Evolutionary conservation across 2,113 vertebrate species (phyloP).

Genomic region (Leucopternis melanops): DNA sequence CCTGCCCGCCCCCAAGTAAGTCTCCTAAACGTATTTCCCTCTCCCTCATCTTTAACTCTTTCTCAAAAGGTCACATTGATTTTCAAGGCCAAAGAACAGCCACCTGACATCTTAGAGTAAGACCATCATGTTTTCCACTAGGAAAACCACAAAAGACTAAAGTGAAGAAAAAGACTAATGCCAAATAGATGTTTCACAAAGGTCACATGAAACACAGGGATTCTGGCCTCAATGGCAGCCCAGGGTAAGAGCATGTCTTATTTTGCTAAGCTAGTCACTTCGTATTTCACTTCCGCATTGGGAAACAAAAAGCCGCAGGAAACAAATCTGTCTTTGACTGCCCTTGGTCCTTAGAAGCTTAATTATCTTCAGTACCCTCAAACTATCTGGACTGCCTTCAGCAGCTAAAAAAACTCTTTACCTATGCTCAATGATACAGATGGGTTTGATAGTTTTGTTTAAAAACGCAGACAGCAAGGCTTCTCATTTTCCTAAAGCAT

Average conservation of each 20-base stretch:
- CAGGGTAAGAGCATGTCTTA: neutral
- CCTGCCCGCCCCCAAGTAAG: neutral
- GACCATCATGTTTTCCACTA: neutral
- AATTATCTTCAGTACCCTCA: neutral
- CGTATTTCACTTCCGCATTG: neutral
- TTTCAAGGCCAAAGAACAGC: conserved; percentile 4
- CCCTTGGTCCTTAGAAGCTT: neutral
- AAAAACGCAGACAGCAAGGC: neutral
- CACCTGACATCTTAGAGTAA: neutral
- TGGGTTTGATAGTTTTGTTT: neutral
- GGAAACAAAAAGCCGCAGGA: neutral
- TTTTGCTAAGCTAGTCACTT: neutral
- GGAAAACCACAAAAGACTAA: neutral
- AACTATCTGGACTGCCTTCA: neutral
- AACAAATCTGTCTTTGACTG: neutral
- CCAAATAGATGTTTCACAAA: neutral
- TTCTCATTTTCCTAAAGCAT: neutral
- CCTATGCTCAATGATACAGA: neutral
- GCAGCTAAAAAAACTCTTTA: neutral
- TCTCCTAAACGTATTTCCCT: neutral
- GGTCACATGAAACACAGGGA: neutral
- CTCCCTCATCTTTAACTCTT: neutral
- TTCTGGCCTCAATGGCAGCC: neutral
- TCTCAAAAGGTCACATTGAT: conserved; percentile 7
- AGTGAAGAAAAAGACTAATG: neutral